Evolutionary conservation across 2,113 vertebrate species (phyloP).

Genomic region (Chaetorhynchus papuensis): DNA sequence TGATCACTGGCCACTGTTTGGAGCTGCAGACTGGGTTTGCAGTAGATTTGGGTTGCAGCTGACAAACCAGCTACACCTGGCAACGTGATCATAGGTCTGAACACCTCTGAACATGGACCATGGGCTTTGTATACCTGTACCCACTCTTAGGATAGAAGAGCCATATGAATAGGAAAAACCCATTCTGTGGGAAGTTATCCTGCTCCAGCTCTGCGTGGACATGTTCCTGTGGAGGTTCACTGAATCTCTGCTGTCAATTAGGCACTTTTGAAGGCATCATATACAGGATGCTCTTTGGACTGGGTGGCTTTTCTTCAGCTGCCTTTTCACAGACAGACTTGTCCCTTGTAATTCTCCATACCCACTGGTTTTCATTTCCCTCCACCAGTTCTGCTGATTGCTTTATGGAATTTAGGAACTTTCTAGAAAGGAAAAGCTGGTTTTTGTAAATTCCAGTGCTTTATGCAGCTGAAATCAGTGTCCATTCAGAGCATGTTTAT

Average conservation of each 20-base stretch:
- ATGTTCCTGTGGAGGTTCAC: neutral
- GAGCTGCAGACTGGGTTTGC: neutral
- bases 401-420: neutral
- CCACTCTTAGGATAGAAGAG: neutral
- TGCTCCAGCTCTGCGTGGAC: neutral
- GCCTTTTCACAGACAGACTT: neutral
- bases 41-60: neutral
- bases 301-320: neutral
- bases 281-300: neutral
- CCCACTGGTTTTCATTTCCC: neutral
- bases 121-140: neutral
- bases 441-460: neutral
- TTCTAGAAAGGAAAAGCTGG: neutral
- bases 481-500: conserved; percentile 36
- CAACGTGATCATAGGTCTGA: fast-evolving
- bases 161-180: neutral
- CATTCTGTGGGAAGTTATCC: neutral
- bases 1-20: neutral
- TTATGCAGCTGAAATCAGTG: conserved; percentile 34
- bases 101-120: neutral
- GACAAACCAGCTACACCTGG: neutral
- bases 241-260: neutral
- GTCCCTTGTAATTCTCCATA: neutral
- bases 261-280: neutral
- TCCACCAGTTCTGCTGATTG: neutral